Evolutionary conservation across 2,113 vertebrate genomes (phyloP), one percentile per base, ranked within the genome.

Genomic region (Entelurus aequoreus): DNA sequence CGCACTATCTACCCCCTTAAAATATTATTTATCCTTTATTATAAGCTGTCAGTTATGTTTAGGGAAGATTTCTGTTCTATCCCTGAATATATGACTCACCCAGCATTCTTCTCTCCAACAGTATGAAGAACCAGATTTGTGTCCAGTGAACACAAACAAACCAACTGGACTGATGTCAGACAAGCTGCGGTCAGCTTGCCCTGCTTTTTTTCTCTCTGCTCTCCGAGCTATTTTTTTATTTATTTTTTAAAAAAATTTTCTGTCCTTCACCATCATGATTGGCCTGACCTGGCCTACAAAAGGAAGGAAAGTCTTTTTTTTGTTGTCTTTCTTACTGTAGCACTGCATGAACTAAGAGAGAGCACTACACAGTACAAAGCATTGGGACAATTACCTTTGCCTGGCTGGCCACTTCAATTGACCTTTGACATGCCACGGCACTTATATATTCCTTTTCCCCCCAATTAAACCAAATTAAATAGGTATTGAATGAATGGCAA

Each of bases 61-160:
- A 19, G 19, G 1, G 19, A 19, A 19, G 19, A 19, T 19, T 28
- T 28, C 28, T 28, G 28, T 28, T 28, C 28, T 28, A 28, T 2
- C 28, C 28, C 28, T 28, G 19, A 48, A 36, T 15, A 15, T 84
- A 87, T 84, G 71, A 79, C 51, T 80, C 40, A 82, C 77, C 68
- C 77, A 69, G 47, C 13, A 47, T 54, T 67, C 6, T 4, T 61
- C 65, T 67, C 14, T 68, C 64, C 74, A 36, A 57, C 85, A 91
- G 90, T 76, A 78, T 91, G 88, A 91, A 91, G 83, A 91, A 89
- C 69, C 89, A 89, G 78, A 86, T 90, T 65, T 90, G 89, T 77
- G 88, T 89, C 84, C 88, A 90, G 84, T 91, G 89, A 91, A 60
- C 69, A 37, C 47, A 56, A 37, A 65, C 42, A 63, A 76, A 42